phyloP scores from a whole-genome alignment of 2,113 vertebrate genomes.

The Brachionichthys hirsutus region DNA sequence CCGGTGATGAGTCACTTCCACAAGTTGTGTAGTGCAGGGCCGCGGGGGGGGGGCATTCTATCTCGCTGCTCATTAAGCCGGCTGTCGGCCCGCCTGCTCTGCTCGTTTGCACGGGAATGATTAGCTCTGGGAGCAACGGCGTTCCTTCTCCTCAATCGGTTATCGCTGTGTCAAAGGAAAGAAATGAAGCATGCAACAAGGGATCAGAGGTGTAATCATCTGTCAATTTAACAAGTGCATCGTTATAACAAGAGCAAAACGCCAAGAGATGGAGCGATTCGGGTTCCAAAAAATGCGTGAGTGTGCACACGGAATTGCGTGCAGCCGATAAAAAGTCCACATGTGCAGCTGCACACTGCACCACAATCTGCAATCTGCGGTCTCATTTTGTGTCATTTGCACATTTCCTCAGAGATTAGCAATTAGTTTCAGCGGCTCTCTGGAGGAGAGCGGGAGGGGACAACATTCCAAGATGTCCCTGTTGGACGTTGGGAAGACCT shows the following conservation, averaged over 20 bases:
- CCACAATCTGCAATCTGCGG: constrained; percentile 31
- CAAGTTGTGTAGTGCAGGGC: constrained; percentile 54
- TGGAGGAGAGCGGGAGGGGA: constrained; percentile 8
- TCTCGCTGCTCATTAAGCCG: constrained; percentile 45
- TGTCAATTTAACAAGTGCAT: constrained; percentile 29
- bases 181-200: constrained; percentile 17
- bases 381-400: constrained; percentile 31
- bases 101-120: constrained; percentile 48
- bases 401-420: constrained; percentile 38
- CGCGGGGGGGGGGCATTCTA: constrained; percentile 9
- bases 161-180: constrained; percentile 22
- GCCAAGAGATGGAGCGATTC: constrained; percentile 5
- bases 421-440: constrained; percentile 35
- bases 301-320: not conserved
- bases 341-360: constrained; percentile 17
- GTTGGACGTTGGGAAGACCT: not conserved
- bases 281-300: not conserved
- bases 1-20: constrained; percentile 60
- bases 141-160: constrained; percentile 14
- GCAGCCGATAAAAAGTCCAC: constrained; percentile 50
- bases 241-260: not conserved
- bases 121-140: constrained; percentile 7
- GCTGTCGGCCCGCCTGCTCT: constrained; percentile 13
- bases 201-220: constrained; percentile 24
- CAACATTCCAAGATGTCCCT: constrained; percentile 16